Conservation (phyloP, 2,888 invertebrate species). For the Parthenolecanium corni region DNA sequence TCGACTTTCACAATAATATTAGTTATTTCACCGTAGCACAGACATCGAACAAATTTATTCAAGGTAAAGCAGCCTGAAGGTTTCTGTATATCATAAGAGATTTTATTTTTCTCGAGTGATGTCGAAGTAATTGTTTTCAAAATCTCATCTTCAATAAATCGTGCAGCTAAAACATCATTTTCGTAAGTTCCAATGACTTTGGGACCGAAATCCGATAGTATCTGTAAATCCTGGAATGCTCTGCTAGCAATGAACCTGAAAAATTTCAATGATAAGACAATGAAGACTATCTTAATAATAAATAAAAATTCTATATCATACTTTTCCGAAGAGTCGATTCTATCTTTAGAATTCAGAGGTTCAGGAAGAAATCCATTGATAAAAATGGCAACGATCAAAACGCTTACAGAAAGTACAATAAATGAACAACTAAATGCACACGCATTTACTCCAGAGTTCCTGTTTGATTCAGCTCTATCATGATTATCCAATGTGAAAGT, state of each 20-base stretch:
- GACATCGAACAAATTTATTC: conserved; percentile 42
- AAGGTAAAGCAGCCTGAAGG: conserved; percentile 40
- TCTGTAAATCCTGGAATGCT: conserved; percentile 33
- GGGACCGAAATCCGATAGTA: conserved; percentile 34
- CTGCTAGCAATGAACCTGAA: conserved; percentile 34
- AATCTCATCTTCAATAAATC: conserved; percentile 38
- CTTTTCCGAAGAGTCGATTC: background rate
- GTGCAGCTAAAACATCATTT: conserved; percentile 38
- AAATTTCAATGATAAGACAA: conserved; percentile 10
- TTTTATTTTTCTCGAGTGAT: conserved; percentile 34
- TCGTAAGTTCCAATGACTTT: conserved; percentile 35
- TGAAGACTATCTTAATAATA: too few relatives aligned
- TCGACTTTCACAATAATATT: conserved; percentile 43
- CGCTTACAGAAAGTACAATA: background rate
- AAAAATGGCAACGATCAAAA: background rate
- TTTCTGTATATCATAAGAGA: conserved; percentile 41
- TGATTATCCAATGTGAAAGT: too few relatives aligned
- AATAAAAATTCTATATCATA: background rate
- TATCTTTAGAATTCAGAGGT: background rate
- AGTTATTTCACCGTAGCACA: conserved; percentile 37
- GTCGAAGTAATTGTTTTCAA: conserved; percentile 35
- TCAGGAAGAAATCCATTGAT: background rate
- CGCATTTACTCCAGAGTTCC: background rate
- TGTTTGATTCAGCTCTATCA: too few relatives aligned
- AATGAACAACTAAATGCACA: background rate